Evolutionary conservation across 2,888 invertebrate genomes (phyloP).

Genomic region (Noctua fimbriata): DNA sequence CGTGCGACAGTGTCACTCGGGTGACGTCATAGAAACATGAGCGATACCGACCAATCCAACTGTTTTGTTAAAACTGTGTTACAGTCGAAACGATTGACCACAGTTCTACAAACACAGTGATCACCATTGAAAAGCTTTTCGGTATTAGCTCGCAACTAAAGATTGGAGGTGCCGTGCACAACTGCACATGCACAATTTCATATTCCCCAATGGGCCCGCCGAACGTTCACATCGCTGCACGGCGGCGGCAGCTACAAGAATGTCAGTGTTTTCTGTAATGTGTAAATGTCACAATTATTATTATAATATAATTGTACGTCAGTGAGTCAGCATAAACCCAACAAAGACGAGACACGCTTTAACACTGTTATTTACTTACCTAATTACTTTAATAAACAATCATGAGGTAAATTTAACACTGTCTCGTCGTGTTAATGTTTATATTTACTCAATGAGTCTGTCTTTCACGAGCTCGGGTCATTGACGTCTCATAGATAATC

Average conservation of each 20-base stretch:
- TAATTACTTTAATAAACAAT: constrained; percentile 5
- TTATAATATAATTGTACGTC: too few relatives aligned
- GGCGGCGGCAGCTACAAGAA: neutral
- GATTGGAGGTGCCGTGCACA: neutral
- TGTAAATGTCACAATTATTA: neutral
- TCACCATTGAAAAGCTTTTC: neutral
- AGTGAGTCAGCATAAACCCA: constrained; percentile 28
- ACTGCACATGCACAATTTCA: neutral
- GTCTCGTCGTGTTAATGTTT: constrained; percentile 1
- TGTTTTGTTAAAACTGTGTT: constrained; percentile 30
- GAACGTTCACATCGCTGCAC: neutral
- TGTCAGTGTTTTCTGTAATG: neutral
- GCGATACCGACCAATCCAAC: neutral
- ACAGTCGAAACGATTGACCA: constrained; percentile 26
- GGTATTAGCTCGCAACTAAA: neutral
- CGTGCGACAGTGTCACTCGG: neutral
- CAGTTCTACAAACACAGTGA: constrained; percentile 23
- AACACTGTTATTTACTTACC: neutral
- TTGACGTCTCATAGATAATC: neutral
- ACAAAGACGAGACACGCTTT: constrained; percentile 23
- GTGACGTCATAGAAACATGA: neutral
- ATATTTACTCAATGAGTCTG: neutral
- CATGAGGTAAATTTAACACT: constrained; percentile 20
- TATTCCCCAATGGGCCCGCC: neutral
- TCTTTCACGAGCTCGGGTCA: neutral